Conservation (phyloP, 2,113 vertebrate genomes). For the Falcunculus frontatus region DNA sequence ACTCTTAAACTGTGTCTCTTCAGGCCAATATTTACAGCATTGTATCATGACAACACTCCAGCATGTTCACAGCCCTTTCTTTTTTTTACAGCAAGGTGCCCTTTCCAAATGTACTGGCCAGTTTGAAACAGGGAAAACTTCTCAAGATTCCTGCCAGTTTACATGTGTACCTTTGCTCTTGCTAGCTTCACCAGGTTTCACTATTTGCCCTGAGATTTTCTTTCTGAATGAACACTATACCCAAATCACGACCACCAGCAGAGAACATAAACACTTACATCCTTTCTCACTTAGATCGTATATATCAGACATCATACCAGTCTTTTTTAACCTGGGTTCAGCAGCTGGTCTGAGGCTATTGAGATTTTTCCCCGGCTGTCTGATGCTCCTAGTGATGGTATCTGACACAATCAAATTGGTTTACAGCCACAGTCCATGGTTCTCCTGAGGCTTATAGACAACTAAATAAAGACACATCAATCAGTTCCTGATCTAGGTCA, state of each 20-base stretch:
- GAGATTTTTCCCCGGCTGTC: conserved; percentile 32
- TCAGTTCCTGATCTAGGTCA: neutral
- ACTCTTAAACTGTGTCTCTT: neutral
- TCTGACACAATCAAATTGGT: conserved; percentile 2
- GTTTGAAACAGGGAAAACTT: neutral
- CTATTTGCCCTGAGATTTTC: neutral
- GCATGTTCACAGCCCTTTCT: neutral
- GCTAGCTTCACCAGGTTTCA: neutral
- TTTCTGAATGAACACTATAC: neutral
- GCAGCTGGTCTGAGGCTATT: neutral
- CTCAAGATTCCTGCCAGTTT: neutral
- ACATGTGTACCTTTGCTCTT: neutral
- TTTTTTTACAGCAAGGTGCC: neutral
- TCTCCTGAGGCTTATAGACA: conserved; percentile 31
- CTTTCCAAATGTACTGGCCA: neutral
- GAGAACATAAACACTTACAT: neutral
- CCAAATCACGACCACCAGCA: neutral
- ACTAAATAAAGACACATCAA: neutral
- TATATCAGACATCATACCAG: neutral
- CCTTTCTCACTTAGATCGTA: neutral
- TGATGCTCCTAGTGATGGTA: conserved; percentile 25
- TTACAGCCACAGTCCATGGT: neutral
- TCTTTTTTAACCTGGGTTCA: neutral
- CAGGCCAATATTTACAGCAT: neutral
- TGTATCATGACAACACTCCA: neutral